Evolutionary conservation across 2,888 invertebrate genomes (phyloP), one percentile per base, ranked within the genome.

Genomic region (Oscheius sp.): DNA sequence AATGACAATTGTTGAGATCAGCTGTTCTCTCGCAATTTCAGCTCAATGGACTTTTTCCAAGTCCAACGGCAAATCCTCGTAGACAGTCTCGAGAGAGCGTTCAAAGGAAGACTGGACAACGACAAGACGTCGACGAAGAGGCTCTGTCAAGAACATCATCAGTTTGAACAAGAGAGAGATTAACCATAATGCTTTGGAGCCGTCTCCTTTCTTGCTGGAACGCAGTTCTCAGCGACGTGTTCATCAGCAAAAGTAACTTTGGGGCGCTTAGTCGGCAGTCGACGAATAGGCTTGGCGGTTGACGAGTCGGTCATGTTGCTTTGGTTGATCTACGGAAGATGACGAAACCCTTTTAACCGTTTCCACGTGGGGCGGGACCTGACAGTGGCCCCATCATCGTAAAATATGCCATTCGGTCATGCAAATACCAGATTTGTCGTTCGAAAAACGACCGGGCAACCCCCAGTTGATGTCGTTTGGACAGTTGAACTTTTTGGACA

Each of bases 111-210:
- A 10, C 57, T 57, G 57, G 29, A 57, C 21, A 21, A 57, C 29
- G 29, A 29, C 57, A 9, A 57, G 21, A 32, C 57, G 57, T 33
- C 57, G 57, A 33, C 57, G 57, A 33, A 57, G 33, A 33, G 57
- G 57, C 2, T 57, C 57, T 57, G 29, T 10, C 13, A 57, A 21
- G 57, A 0, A 29, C 53, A 13, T 21, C 9, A 2, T 57, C 3
- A 29, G 7, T 57, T 21, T 57, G 53, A 53, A 53, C 29, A 9
- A 50, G 29, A 21, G 29, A 53, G 53, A 29, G 29, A 57, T 29
- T 29, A 29, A 57, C 57, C 57, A 21, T 57, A 57, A 21, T 57
- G 57, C 29, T 29, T 57, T 57, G 57, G 57, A 21, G 57, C 57
- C 9, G 57, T 33, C 33, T 57, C 57, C 29, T 57, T 57, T 33